phyloP scores from a whole-genome alignment of 2,888 invertebrate species.

The Therioaphis trifolii region DNA sequence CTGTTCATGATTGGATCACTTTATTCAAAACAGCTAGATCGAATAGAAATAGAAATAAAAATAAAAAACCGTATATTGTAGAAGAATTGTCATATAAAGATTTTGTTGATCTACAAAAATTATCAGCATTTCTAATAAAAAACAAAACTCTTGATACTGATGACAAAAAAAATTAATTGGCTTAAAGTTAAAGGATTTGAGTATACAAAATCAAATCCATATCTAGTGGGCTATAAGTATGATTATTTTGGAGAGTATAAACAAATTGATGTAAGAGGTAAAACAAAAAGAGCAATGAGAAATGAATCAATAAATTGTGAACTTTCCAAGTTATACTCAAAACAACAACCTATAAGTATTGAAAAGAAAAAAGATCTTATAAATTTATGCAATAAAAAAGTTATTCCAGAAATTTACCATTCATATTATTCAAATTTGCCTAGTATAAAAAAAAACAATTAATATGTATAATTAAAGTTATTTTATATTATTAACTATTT shows the following conservation, averaged over 20 bases:
- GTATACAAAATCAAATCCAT: not conserved
- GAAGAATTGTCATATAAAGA: not conserved
- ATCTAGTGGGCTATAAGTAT: not conserved
- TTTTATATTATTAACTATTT: no score
- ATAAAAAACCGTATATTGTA: not conserved
- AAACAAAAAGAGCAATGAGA: not conserved
- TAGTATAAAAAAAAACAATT: no score
- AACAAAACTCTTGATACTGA: not conserved
- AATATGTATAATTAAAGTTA: no score
- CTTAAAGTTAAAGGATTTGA: not conserved
- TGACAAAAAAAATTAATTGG: not conserved
- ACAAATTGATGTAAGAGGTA: not conserved
- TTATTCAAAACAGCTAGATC: not conserved
- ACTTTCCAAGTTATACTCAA: not conserved
- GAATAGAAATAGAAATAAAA: not conserved
- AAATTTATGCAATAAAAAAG: not conserved
- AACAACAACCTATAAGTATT: not conserved
- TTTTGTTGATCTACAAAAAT: not conserved
- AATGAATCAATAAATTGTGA: not conserved
- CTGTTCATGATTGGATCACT: slow-evolving; percentile 15
- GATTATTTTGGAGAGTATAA: not conserved
- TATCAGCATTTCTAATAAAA: not conserved
- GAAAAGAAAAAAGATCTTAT: not conserved
- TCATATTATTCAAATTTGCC: no score
- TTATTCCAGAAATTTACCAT: no score